Base-by-base conservation (phyloP, 2,888 invertebrate species). In the Ophion ventricosus region DNA sequence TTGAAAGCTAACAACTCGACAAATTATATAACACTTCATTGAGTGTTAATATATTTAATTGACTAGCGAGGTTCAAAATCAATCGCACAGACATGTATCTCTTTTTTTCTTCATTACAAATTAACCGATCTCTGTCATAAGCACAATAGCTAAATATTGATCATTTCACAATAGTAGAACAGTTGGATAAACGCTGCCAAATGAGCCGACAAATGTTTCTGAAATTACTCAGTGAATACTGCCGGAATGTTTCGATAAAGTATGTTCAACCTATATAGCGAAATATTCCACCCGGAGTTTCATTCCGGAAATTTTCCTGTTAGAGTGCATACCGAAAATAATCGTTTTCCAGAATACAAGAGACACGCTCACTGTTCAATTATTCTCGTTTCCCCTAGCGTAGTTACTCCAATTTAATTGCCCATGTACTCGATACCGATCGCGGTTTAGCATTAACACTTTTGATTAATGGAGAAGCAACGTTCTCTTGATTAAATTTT, bases 381-480 rank as follows among this genome's bases (percentile, higher is more conserved):
- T 49, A 49, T 49, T 49, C 2, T 11, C 49, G 49, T 49, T 11
- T 49, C 3, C 49, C 49, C 49, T 2, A 14, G 17, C 17, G 49
- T 49, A 14, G 49, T 4, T 49, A 4, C 17, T 14, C 11, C 49
- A 49, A 49, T 49, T 49, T 0, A 49, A 49, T 17, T 17, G 49
- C 14, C 49, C 17, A 49, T 17, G 17, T 49, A 49, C 17, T 49
- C 49, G 17, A 14, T 49, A 49, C 3, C 49, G 14, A 49, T 49
- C 49, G 49, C 49, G 17, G 40, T 40, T 40, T 64, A 54, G 63
- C 56, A 59, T 57, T 59, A 25, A 26, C n/a, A n/a, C 59, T 49
- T 59, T 69, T 49, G 49, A 49, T 49, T 49, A 49, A 49, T 49
- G 49, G 49, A 11, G 17, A 49, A 49, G 49, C 49, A 11, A 17